phyloP scores from a whole-genome alignment of 2,113 vertebrate species.

The Calypte anna region DNA sequence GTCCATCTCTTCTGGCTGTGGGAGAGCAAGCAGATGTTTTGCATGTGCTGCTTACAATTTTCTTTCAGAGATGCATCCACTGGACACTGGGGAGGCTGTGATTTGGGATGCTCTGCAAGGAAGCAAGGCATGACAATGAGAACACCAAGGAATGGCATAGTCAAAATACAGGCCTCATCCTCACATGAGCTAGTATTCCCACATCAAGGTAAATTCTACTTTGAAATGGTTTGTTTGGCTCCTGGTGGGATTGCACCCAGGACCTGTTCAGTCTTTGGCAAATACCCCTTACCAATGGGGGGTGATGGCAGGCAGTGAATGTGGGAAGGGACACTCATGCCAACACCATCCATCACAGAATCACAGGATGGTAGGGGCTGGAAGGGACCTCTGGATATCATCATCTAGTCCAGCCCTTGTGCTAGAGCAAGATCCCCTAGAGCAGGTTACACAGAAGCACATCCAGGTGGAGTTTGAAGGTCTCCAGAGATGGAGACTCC shows the following conservation, averaged over 20 bases:
- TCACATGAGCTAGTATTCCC: not conserved
- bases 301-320: rapidly evolving
- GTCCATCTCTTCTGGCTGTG: not conserved
- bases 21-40: not conserved
- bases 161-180: not conserved
- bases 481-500: no score
- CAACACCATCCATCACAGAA: not conserved
- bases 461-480: no score
- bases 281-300: not conserved
- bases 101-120: not conserved
- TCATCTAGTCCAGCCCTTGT: no score
- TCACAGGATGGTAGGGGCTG: no score
- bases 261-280: not conserved
- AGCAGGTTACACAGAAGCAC: no score
- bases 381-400: no score
- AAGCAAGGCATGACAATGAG: not conserved
- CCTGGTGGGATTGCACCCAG: not conserved
- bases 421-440: no score
- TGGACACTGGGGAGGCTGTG: not conserved
- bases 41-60: not conserved
- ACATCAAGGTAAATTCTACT: not conserved
- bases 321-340: not conserved
- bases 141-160: not conserved
- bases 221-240: not conserved
- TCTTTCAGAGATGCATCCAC: not conserved